These are phyloP conservation scores for Leontopithecus rosalia DNA, from an alignment of 2,797 vertebrate species.

Conservation along the genomic window DNA sequence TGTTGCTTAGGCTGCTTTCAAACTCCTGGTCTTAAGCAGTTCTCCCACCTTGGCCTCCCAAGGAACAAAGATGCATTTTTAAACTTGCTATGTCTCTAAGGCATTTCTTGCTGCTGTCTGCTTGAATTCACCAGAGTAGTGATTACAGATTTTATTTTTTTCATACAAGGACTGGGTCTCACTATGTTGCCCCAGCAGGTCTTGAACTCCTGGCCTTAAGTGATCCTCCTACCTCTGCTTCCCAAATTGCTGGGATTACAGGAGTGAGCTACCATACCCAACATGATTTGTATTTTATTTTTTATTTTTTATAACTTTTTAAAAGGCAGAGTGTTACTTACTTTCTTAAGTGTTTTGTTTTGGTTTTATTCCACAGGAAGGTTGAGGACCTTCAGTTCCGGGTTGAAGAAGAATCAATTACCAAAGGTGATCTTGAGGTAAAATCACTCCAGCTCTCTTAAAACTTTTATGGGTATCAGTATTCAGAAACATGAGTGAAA, in stretches of 20 bases:
- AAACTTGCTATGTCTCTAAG: neutral
- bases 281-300: neutral
- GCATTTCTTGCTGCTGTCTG: neutral
- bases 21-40: too few relatives aligned
- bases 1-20: too few relatives aligned
- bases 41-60: too few relatives aligned
- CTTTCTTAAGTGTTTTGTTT: conserved; percentile 47
- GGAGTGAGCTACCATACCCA: neutral
- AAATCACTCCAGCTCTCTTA: conserved; percentile 76
- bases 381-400: conserved; percentile 99
- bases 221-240: neutral
- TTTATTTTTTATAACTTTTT: neutral
- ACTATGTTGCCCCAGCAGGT: neutral
- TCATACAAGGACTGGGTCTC: neutral
- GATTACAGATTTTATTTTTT: neutral
- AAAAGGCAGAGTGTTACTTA: neutral
- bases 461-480: neutral
- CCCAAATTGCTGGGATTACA: neutral
- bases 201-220: neutral
- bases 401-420: conserved; percentile 99
- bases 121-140: neutral
- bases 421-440: conserved; percentile 99
- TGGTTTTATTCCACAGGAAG: conserved; percentile 88
- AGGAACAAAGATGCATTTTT: neutral
- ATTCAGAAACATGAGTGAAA: neutral